Evolutionary conservation across 2,888 invertebrate species (phyloP).

Genomic region (Zygaena filipendulae): DNA sequence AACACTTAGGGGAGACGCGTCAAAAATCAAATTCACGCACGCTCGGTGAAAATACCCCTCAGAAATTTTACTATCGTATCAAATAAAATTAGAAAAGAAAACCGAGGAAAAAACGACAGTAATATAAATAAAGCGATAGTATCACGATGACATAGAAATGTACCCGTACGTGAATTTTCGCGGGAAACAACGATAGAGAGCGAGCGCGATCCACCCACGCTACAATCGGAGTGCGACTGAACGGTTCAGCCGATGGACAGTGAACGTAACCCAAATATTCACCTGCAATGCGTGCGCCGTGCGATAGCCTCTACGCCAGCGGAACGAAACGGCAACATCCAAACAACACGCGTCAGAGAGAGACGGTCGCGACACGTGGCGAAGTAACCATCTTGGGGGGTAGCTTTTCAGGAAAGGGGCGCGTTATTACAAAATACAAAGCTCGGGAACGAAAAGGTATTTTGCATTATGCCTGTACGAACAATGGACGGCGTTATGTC

Average conservation of each 20-base stretch:
- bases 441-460: conserved; percentile 51
- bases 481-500: conserved; percentile 40
- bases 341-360: conserved; percentile 16
- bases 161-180: conserved; percentile 53
- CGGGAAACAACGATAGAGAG: conserved; percentile 39
- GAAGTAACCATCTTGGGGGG: conserved; percentile 36
- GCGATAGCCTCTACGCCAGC: conserved; percentile 34
- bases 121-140: too few relatives aligned
- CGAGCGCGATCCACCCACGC: conserved; percentile 39
- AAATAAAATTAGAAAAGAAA: too few relatives aligned
- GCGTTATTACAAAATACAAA: conserved; percentile 52
- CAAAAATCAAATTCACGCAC: too few relatives aligned
- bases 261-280: conserved; percentile 35
- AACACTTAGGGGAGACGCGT: too few relatives aligned
- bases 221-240: conserved; percentile 42
- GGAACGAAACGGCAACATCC: conserved; percentile 27
- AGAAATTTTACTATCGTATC: too few relatives aligned
- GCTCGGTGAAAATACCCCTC: too few relatives aligned
- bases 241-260: conserved; percentile 12
- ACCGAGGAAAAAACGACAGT: too few relatives aligned
- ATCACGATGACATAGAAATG: too few relatives aligned
- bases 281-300: conserved; percentile 67
- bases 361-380: conserved; percentile 49
- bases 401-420: conserved; percentile 54
- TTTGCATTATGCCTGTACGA: conserved; percentile 43